Evolutionary conservation across 2,888 invertebrate genomes (phyloP).

Genomic region (Xylocampa areola): DNA sequence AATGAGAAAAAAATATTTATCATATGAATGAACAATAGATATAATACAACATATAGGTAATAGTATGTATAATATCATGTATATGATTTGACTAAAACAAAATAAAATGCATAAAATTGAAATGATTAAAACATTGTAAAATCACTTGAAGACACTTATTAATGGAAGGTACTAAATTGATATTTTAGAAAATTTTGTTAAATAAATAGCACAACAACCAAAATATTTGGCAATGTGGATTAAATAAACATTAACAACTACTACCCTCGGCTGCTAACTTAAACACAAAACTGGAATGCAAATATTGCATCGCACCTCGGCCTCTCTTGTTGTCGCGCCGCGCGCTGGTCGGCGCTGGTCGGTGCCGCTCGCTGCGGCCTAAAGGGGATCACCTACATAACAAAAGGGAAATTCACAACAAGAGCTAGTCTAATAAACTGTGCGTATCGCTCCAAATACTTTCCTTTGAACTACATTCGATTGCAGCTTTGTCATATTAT

Average conservation of each 20-base stretch:
- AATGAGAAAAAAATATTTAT: slow-evolving; percentile 86
- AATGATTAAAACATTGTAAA: slow-evolving; percentile 87
- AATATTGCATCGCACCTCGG: slow-evolving; percentile 89
- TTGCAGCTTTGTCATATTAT: slow-evolving; percentile 83
- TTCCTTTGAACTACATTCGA: slow-evolving; percentile 86
- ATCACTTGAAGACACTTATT: slow-evolving; percentile 84
- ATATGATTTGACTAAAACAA: slow-evolving; percentile 89
- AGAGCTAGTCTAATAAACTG: slow-evolving; percentile 79
- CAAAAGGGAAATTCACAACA: slow-evolving; percentile 77
- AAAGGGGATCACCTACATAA: slow-evolving; percentile 66
- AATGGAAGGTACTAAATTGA: slow-evolving; percentile 88
- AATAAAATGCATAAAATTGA: slow-evolving; percentile 89
- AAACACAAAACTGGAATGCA: slow-evolving; percentile 89
- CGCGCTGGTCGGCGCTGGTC: slow-evolving; percentile 47
- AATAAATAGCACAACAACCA: slow-evolving; percentile 89
- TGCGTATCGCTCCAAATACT: slow-evolving; percentile 87
- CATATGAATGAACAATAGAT: slow-evolving; percentile 86
- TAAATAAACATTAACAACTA: slow-evolving; percentile 85
- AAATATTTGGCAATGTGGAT: slow-evolving; percentile 88
- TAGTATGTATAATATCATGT: slow-evolving; percentile 86
- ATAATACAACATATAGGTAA: slow-evolving; percentile 81
- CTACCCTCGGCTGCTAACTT: slow-evolving; percentile 84
- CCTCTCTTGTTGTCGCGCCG: slow-evolving; percentile 64
- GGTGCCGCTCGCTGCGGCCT: slow-evolving; percentile 56
- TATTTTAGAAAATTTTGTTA: slow-evolving; percentile 79